Evolutionary conservation across 2,113 vertebrate genomes (phyloP).

Genomic region (Atractosteus spatula): DNA sequence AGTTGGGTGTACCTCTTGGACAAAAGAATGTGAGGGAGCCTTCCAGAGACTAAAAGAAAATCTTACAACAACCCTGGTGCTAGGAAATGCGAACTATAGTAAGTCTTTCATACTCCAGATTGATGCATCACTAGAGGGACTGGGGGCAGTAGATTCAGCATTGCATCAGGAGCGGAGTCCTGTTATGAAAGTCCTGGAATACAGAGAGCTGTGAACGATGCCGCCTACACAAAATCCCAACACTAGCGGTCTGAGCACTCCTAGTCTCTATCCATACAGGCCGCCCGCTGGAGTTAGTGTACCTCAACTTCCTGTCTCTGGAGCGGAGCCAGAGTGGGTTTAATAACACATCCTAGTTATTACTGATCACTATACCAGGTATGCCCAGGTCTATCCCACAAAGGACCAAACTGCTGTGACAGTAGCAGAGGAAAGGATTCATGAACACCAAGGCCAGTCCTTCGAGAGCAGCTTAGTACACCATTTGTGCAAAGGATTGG

Average conservation of each 20-base stretch:
- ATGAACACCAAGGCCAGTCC: not conserved
- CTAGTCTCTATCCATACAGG: not conserved
- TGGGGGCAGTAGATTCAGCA: not conserved
- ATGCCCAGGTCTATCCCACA: not conserved
- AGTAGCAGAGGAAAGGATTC: not conserved
- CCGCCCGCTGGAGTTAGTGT: constrained; percentile 1
- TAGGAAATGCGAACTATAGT: constrained; percentile 18
- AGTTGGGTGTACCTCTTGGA: constrained; percentile 22
- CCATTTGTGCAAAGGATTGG: not conserved
- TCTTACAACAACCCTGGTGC: constrained; percentile 9
- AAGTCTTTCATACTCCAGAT: not conserved
- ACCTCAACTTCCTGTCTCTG: not conserved
- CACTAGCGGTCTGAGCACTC: not conserved
- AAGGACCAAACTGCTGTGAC: not conserved
- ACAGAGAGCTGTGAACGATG: not conserved
- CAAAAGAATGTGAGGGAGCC: not conserved
- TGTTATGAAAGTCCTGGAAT: not conserved
- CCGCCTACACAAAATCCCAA: not conserved
- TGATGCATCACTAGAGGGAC: not conserved
- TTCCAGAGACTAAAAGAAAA: constrained; percentile 9
- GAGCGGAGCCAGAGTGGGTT: not conserved
- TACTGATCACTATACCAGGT: constrained; percentile 15
- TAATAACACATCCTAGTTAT: constrained; percentile 1
- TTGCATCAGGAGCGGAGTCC: not conserved
- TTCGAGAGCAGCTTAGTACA: not conserved